Evolutionary conservation across 2,797 vertebrate species (phyloP).

Genomic region (Oceanodroma leucorhoa): DNA sequence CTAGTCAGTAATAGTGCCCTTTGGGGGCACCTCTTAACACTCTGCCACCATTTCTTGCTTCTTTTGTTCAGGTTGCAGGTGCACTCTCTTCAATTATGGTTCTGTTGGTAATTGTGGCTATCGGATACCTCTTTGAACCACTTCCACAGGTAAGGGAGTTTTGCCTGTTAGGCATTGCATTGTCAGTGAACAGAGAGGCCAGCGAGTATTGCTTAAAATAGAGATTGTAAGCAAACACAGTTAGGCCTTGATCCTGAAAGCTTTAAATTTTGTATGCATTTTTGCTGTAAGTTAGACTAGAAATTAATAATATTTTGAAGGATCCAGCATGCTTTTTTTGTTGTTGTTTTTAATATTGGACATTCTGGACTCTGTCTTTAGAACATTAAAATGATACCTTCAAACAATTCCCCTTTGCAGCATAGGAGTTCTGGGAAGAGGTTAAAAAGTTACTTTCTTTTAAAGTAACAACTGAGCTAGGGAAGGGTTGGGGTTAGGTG

Average conservation of each 20-base stretch:
- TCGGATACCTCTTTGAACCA: conserved; percentile 91
- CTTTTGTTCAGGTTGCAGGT: conserved; percentile 87
- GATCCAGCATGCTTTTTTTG: neutral
- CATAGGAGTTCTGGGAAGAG: neutral
- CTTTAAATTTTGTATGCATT: neutral
- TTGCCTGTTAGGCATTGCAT: neutral
- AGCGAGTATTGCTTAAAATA: neutral
- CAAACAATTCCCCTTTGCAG: neutral
- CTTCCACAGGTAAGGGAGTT: conserved; percentile 87
- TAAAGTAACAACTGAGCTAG: neutral
- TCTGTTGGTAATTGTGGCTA: conserved; percentile 90
- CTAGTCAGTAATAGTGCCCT: neutral
- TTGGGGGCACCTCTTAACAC: neutral
- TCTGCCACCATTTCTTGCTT: neutral
- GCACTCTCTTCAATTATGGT: conserved; percentile 90
- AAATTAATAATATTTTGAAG: neutral
- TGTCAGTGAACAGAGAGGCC: neutral
- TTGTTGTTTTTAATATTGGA: neutral
- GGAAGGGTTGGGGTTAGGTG: neutral
- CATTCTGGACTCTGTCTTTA: neutral
- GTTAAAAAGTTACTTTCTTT: neutral
- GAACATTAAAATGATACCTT: neutral
- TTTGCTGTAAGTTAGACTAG: neutral
- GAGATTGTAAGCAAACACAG: neutral
- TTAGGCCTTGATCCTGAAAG: neutral